A percentile compares a stretch with the other conserved stretches of the same genome.
Conservation (phyloP, 2,888 invertebrate species). For the Tanypteryx hageni region DNA sequence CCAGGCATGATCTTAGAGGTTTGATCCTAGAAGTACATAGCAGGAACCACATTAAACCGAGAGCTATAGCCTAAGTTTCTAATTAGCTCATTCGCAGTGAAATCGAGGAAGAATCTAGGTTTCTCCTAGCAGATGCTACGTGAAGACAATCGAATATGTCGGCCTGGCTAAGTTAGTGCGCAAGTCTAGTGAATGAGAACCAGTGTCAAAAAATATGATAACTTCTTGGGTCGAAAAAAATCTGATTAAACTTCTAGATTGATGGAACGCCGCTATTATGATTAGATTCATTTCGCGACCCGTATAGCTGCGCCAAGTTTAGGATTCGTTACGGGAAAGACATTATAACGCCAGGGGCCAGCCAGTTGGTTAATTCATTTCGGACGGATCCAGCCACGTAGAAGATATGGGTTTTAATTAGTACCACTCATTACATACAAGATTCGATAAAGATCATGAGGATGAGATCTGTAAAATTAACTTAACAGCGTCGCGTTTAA, state of each 20-base stretch:
- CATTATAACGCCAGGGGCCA: background rate
- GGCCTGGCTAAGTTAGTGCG: too few relatives aligned
- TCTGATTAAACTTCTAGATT: background rate
- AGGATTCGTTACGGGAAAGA: background rate
- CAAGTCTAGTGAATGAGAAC: background rate
- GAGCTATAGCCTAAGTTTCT: background rate
- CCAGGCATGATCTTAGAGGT: background rate
- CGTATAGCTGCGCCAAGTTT: background rate
- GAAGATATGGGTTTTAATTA: background rate
- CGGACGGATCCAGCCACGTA: background rate
- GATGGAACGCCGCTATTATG: background rate
- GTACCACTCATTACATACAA: background rate
- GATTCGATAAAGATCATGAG: background rate
- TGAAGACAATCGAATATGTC: background rate
- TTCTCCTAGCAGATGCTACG: background rate
- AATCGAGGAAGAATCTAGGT: background rate
- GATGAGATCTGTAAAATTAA: background rate
- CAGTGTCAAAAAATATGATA: background rate
- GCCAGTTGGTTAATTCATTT: background rate
- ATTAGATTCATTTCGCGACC: background rate
- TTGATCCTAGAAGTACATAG: background rate
- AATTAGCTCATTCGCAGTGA: background rate
- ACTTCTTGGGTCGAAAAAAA: background rate
- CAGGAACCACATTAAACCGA: background rate
- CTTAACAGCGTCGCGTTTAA: too few relatives aligned